A percentile compares a stretch with the other conserved stretches of the same genome.
These are phyloP conservation scores for Heliconius nattereri DNA, from an alignment of 1,140 invertebrate species.

Conservation along the genomic window DNA sequence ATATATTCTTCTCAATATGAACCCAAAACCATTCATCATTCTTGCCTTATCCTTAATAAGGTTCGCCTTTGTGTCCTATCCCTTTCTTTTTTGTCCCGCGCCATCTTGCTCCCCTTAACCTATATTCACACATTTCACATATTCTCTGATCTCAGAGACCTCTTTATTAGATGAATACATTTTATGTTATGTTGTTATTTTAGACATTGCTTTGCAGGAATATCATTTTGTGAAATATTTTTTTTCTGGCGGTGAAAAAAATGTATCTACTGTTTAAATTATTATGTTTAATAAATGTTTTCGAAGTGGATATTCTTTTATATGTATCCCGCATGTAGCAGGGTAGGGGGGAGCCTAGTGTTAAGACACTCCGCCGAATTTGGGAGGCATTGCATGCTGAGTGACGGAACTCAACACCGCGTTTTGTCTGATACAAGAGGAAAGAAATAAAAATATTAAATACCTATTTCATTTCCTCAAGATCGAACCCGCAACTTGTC, in stretches of 20 bases:
- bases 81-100: slow-evolving; percentile 44
- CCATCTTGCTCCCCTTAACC: slow-evolving; percentile 42
- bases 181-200: slow-evolving; percentile 35
- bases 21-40: slow-evolving; percentile 46
- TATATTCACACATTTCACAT: slow-evolving; percentile 43
- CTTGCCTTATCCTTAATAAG: slow-evolving; percentile 47
- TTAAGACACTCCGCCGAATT: too few relatives aligned
- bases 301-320: too few relatives aligned
- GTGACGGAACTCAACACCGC: too few relatives aligned
- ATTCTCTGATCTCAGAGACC: slow-evolving; percentile 40
- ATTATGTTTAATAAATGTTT: too few relatives aligned
- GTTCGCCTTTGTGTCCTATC: slow-evolving; percentile 43
- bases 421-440: too few relatives aligned
- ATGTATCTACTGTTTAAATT: too few relatives aligned
- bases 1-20: slow-evolving; percentile 42
- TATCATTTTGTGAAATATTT: not conserved
- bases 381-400: too few relatives aligned
- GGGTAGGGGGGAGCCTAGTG: too few relatives aligned
- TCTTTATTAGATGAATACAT: slow-evolving; percentile 45
- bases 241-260: not conserved
- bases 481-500: too few relatives aligned
- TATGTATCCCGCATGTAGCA: too few relatives aligned
- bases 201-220: not conserved
- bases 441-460: too few relatives aligned
- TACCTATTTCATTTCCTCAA: too few relatives aligned